phyloP scores from a whole-genome alignment of 1,140 invertebrate genomes.

The Euschistus heros region DNA sequence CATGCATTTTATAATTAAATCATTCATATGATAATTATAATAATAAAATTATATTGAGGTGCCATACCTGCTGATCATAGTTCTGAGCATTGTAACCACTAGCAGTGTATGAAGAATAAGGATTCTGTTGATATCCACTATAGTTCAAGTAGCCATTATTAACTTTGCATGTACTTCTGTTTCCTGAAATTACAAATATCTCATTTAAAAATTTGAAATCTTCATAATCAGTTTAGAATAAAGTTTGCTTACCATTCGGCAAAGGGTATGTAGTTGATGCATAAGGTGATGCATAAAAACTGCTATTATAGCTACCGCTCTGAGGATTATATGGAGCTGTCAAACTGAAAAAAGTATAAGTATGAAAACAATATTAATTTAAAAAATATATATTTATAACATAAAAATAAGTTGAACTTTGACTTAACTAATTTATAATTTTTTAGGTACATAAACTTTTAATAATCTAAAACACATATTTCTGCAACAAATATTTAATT shows the following conservation, averaged over 20 bases:
- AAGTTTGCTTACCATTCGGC: constrained; percentile 16
- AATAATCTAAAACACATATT: too few species aligned
- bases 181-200: constrained; percentile 7
- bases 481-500: too few species aligned
- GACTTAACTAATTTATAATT: too few species aligned
- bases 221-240: neutral
- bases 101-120: neutral
- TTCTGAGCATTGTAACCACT: constrained; percentile 11
- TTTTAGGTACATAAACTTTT: too few species aligned
- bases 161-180: constrained; percentile 18
- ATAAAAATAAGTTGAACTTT: too few species aligned
- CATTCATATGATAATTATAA: too few species aligned
- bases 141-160: constrained; percentile 21
- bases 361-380: too few species aligned
- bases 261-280: constrained; percentile 13
- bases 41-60: too few species aligned
- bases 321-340: too few species aligned
- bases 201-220: neutral
- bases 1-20: neutral
- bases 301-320: neutral
- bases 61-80: neutral
- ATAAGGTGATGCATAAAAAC: constrained; percentile 17
- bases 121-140: constrained; percentile 9
- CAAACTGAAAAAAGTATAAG: too few species aligned
- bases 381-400: too few species aligned